These are phyloP conservation scores for Lucinisca nassula DNA, from an alignment of 2,888 invertebrate genomes.

Conservation along the genomic window DNA sequence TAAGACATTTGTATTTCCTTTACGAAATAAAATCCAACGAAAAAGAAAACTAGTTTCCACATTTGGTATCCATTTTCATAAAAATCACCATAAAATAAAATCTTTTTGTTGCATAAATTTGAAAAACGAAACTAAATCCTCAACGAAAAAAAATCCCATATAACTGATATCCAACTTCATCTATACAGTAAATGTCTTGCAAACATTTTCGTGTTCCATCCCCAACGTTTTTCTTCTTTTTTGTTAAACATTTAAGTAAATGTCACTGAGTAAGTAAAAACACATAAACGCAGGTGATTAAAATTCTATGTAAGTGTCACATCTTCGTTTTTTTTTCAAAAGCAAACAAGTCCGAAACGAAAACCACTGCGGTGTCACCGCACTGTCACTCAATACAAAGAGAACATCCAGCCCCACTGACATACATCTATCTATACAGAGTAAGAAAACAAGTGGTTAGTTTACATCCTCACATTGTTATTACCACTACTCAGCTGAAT, in stretches of 20 bases:
- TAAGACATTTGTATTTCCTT: slow-evolving; percentile 49
- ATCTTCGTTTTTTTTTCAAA: background rate
- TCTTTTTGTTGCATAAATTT: too few relatives aligned
- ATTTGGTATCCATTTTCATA: slow-evolving; percentile 1
- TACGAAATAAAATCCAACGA: slow-evolving; percentile 54
- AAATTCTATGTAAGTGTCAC: slow-evolving; percentile 14
- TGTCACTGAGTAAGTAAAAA: background rate
- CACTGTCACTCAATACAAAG: background rate
- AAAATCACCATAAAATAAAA: too few relatives aligned
- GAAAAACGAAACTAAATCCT: too few relatives aligned
- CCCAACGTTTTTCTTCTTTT: too few relatives aligned
- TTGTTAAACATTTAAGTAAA: too few relatives aligned
- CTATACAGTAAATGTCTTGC: too few relatives aligned
- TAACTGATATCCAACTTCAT: too few relatives aligned
- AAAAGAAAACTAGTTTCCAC: background rate
- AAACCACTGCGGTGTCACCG: background rate
- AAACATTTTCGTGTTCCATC: too few relatives aligned
- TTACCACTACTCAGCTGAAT: background rate
- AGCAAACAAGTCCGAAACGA: background rate
- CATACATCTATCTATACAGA: background rate
- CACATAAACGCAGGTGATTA: slow-evolving; percentile 22
- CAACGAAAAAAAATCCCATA: slow-evolving; percentile 17
- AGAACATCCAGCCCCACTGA: background rate
- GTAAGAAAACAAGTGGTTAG: slow-evolving; percentile 5
- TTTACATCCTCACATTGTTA: background rate